Evolutionary conservation across 2,888 invertebrate species (phyloP).

Genomic region (Acanthopleura granulata): DNA sequence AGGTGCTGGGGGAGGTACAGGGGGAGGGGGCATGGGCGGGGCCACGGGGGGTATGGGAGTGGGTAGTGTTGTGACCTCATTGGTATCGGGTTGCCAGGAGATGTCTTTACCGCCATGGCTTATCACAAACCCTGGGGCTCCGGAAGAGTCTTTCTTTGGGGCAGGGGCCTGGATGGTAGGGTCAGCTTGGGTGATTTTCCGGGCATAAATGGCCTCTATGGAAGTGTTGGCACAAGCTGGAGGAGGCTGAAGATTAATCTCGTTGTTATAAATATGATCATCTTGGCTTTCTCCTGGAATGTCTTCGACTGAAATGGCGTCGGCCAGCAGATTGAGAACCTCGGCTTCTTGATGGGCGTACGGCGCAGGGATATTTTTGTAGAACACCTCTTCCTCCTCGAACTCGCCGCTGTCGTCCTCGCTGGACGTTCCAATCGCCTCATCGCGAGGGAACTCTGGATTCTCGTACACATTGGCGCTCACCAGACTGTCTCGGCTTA

Average conservation of each 20-base stretch:
- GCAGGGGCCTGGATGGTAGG: neutral
- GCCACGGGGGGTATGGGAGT: neutral
- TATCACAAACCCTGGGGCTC: neutral
- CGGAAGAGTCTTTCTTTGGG: neutral
- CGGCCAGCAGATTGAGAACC: neutral
- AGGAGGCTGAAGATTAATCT: neutral
- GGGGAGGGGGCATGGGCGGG: neutral
- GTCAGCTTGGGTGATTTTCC: neutral
- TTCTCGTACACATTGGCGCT: neutral
- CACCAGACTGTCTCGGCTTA: neutral
- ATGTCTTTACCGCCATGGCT: neutral
- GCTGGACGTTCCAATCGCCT: neutral
- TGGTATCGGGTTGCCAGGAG: conserved; percentile 7
- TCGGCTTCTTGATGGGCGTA: neutral
- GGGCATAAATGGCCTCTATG: neutral
- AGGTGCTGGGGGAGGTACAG: neutral
- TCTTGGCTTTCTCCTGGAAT: neutral
- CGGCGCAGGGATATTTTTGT: neutral
- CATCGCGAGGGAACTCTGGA: neutral
- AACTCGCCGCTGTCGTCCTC: neutral
- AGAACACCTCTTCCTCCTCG: conserved; percentile 1
- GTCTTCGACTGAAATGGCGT: neutral
- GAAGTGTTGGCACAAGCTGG: neutral
- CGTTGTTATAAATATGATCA: too few relatives aligned
- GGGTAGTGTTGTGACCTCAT: neutral